Evolutionary conservation across 2,888 invertebrate species (phyloP), one percentile per base, ranked within the genome.

Genomic region (Dusona sp.): DNA sequence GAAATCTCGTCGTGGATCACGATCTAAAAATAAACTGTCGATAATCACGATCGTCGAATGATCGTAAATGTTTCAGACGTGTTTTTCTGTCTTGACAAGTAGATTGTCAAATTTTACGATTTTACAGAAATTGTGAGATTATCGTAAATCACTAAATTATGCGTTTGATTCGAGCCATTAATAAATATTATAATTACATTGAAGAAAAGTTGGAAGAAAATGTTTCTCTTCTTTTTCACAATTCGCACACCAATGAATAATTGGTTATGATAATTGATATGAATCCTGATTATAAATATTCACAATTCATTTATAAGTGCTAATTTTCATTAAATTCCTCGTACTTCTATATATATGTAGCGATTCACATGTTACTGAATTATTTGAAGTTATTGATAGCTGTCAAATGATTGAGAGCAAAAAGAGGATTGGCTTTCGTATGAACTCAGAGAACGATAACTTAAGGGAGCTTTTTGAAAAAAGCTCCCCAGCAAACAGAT

Each of bases 1-100:
- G 86, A 86, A 86, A 86, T 80, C 48, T 51, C 61, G 61, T 42
- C 78, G 68, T 54, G 73, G 73, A 48, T 86, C 70, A 64, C 78
- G 78, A 61, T 67, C 86, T 81, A 83, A 86, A 86, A 86, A 86
- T 86, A 86, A 83, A 83, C 42, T 65, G 70, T 77, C 70, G 25
- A 64, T 16, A 72, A 57, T 70, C 29, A 29, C 29, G 51, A 73
- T 33, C 36, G 19, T 42, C 65, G 36, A 72, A 51, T 36, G 73
- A 64, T 80, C 48, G 64, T 73, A 64, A 72, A 70, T 64, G 19
- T 36, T 33, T 29, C 22, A 42, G 61, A 36, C 54, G 25, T 9
- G 16, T 29, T 4, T 45, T 38, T 19, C 38, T 57, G 3, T 8
- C 48, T 51, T 11, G 51, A 72, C n/a, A 22, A 16, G 38, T 9